Conservation (phyloP, 1,140 invertebrate species). For the Drosophila setifemur region DNA sequence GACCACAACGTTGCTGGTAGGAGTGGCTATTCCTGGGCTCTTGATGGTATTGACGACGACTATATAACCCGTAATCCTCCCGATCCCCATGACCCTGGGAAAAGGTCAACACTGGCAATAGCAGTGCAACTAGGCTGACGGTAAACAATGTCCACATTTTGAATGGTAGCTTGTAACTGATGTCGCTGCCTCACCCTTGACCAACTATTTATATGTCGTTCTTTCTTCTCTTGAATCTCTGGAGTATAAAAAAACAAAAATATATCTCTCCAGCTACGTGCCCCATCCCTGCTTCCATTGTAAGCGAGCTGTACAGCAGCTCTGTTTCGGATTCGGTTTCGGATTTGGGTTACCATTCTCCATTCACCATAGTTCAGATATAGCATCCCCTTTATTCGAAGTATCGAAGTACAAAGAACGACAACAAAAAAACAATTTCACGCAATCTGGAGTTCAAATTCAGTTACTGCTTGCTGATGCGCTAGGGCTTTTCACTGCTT, state of each 20-base stretch:
- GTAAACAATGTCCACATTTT: conserved; percentile 18
- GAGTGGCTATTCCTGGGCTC: no score
- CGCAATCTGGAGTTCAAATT: not conserved
- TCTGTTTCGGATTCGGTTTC: not conserved
- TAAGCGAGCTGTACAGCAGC: not conserved
- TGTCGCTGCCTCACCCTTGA: conserved; percentile 17
- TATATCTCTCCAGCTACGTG: not conserved
- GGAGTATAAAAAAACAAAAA: not conserved
- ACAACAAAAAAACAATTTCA: not conserved
- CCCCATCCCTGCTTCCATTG: not conserved
- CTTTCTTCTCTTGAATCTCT: no score
- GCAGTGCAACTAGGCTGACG: not conserved
- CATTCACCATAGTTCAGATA: not conserved
- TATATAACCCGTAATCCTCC: conserved; percentile 9
- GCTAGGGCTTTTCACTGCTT: not conserved
- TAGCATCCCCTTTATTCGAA: not conserved
- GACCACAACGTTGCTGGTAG: conserved; percentile 10
- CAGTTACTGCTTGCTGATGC: not conserved
- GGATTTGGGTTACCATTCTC: no score
- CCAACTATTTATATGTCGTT: conserved; percentile 29
- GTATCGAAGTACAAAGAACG: no score
- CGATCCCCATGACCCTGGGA: not conserved
- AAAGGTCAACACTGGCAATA: not conserved
- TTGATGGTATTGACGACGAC: not conserved
- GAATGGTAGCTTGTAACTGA: conserved; percentile 15